Evolutionary conservation across 2,888 invertebrate species (phyloP).

Genomic region (Heterodera filipjevi): DNA sequence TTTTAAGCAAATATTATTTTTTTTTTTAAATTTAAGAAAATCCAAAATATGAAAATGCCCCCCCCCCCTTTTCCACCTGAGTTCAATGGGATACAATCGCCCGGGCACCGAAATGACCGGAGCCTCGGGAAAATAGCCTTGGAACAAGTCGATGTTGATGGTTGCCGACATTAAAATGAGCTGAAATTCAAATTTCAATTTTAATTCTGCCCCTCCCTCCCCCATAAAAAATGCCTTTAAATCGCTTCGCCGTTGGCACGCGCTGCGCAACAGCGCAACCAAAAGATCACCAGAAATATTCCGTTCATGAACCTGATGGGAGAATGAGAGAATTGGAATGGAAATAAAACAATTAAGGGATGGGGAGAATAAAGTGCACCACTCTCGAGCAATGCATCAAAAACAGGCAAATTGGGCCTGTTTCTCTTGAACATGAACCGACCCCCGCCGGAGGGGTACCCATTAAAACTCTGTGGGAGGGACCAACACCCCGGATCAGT

Average conservation of each 20-base stretch:
- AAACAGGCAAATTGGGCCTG: too few species aligned
- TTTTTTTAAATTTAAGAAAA: too few species aligned
- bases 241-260: constrained; percentile 23
- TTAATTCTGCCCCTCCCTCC: too few species aligned
- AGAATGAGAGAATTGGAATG: too few species aligned
- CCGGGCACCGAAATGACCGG: constrained; percentile 89
- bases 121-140: constrained; percentile 84
- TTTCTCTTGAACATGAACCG: too few species aligned
- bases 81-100: constrained; percentile 86
- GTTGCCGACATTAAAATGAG: constrained; percentile 95
- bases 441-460: too few species aligned
- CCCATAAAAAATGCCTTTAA: constrained; percentile 18
- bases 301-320: constrained; percentile 30
- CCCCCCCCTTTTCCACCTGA: too few species aligned
- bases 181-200: constrained; percentile 72
- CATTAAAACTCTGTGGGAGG: too few species aligned
- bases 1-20: not conserved
- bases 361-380: not conserved
- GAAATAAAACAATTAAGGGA: too few species aligned
- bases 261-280: constrained; percentile 27
- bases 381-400: too few species aligned
- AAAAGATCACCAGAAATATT: constrained; percentile 35
- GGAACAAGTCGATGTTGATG: constrained; percentile 92
- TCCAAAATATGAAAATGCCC: too few species aligned
- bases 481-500: too few species aligned